Evolutionary conservation across 2,888 invertebrate genomes (phyloP).

Genomic region (Rotaria sp.): DNA sequence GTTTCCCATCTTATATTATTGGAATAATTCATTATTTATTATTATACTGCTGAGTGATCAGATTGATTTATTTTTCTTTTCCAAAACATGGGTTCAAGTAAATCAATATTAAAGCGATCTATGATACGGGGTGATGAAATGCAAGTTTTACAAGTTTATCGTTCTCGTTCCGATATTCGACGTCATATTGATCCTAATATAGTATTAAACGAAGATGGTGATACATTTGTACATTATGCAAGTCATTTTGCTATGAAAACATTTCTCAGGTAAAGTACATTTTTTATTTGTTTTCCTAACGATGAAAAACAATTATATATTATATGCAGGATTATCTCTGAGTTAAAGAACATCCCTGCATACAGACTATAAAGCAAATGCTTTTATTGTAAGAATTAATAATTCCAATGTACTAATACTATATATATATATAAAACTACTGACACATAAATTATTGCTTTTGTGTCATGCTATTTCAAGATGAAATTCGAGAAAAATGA

Average conservation of each 20-base stretch:
- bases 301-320: too few relatives aligned
- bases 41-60: neutral
- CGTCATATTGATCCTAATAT: neutral
- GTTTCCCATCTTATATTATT: neutral
- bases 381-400: too few relatives aligned
- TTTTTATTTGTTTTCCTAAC: neutral
- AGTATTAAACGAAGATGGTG: neutral
- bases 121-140: neutral
- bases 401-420: too few relatives aligned
- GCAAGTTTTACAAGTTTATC: neutral
- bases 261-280: neutral
- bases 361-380: too few relatives aligned
- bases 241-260: neutral
- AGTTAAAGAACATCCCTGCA: too few relatives aligned
- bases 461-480: too few relatives aligned
- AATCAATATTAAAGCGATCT: neutral
- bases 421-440: too few relatives aligned
- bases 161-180: neutral
- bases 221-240: neutral
- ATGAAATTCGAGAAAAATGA: too few relatives aligned
- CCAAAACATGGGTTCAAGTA: neutral
- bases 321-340: too few relatives aligned
- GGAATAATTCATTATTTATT: neutral
- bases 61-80: neutral
- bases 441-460: too few relatives aligned